Percentiles rank a stretch among this genome's conserved stretches.
Conservation (phyloP, 2,888 invertebrate genomes). For the Xanthia icteritia region DNA sequence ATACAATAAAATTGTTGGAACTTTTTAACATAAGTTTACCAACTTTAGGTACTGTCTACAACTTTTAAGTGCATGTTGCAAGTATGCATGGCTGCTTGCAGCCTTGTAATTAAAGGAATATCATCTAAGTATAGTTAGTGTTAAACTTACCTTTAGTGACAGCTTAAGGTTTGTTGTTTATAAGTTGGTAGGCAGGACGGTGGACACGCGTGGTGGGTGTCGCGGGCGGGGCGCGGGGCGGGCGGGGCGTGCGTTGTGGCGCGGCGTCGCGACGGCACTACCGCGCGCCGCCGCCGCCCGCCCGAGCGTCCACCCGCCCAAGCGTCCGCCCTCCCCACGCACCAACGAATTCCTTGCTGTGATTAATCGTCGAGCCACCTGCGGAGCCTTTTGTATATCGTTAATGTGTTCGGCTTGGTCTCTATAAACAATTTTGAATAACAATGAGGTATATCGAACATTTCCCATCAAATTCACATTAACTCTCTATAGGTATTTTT, state of each 20-base stretch:
- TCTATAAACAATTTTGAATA: slow-evolving; percentile 79
- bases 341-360: slow-evolving; percentile 82
- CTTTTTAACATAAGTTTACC: slow-evolving; percentile 36
- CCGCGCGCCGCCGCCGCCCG: slow-evolving; percentile 78
- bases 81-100: background rate
- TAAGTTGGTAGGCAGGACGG: slow-evolving; percentile 49
- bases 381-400: slow-evolving; percentile 87
- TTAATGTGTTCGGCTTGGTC: slow-evolving; percentile 78
- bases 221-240: slow-evolving; percentile 64
- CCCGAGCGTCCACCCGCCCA: slow-evolving; percentile 71
- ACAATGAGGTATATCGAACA: slow-evolving; percentile 68
- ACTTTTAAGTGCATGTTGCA: slow-evolving; percentile 48
- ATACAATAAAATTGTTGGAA: slow-evolving; percentile 47
- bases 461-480: slow-evolving; percentile 69
- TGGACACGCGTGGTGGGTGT: slow-evolving; percentile 58
- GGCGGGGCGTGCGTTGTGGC: slow-evolving; percentile 82
- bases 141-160: slow-evolving; percentile 57
- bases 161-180: slow-evolving; percentile 44
- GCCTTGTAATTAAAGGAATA: background rate
- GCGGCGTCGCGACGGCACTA: slow-evolving; percentile 85
- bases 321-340: slow-evolving; percentile 73
- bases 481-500: slow-evolving; percentile 42
- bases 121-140: background rate
- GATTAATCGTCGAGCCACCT: slow-evolving; percentile 89
- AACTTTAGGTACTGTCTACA: slow-evolving; percentile 28